Evolutionary conservation across 2,797 vertebrate genomes (phyloP), one percentile per base, ranked within the genome.

Genomic region (Leucoraja ocellata): DNA sequence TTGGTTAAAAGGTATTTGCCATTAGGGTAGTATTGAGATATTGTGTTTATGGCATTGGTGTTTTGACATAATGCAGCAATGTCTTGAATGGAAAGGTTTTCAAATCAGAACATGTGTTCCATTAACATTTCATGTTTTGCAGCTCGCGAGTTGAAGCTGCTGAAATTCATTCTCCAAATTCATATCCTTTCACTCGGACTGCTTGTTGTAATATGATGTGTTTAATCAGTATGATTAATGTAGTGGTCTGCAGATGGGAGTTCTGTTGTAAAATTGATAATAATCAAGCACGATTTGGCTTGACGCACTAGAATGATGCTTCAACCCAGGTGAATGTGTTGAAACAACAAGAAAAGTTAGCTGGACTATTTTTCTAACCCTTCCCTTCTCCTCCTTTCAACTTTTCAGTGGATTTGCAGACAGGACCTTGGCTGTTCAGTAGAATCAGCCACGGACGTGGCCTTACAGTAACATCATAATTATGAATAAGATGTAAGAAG

Each of bases 41-140:
- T 63, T 84, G 9, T 58, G 28, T 63, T 86, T n/a, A 86, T 32
- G 28, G 13, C 83, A 14, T 58, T 63, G 54, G 16, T 58, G 25
- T 63, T 86, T 86, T 86, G 58, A 28, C 58, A 86, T 63, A n/a
- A n/a, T 86, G 28, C 58, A 86, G 61, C 58, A 86, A 65, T 86
- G 63, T 86, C 65, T 86, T 63, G 83, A 86, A 86, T 32, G 16
- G 28, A 32, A 28, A 61, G 58, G 83, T 32, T 63, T 86, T 86
- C 58, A n/a, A 54, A 11, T 86, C 58, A 86, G n/a, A 61, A 63
- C 61, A n/a, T 86, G 58, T 86, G 28, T 86, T 63, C 58, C 83
- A 63, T 61, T n/a, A n/a, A 32, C 61, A 63, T 86, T 58, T 86
- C 58, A 86, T 61, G 25, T 65, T 86, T 63, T n/a, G 58, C 83